A percentile compares a stretch with the other conserved stretches of the same genome.
phyloP scores from a whole-genome alignment of 1,140 invertebrate species.

The Danaus plexippus region DNA sequence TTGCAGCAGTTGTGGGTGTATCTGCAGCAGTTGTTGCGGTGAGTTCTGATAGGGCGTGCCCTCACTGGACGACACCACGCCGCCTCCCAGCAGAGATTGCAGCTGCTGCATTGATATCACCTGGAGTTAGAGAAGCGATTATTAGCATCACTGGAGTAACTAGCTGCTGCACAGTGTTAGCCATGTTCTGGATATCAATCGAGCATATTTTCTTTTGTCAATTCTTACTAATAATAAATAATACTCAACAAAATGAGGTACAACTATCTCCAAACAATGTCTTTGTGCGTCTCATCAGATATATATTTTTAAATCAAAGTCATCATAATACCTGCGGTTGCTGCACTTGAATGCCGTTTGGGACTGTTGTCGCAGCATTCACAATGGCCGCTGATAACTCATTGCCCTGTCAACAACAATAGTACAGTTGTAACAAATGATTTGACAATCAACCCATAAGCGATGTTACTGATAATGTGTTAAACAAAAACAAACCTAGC shows the following conservation, averaged over 20 bases:
- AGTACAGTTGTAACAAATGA: not conserved
- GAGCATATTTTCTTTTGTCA: no score
- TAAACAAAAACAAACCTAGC: no score
- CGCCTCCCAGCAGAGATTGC: constrained; percentile 50
- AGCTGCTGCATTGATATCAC: constrained; percentile 69
- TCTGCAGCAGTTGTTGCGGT: constrained; percentile 63
- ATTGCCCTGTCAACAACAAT: constrained; percentile 60
- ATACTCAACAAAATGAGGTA: no score
- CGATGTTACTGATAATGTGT: no score
- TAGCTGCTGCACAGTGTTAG: no score
- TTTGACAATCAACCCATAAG: no score
- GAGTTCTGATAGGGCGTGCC: constrained; percentile 50
- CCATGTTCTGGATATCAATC: no score
- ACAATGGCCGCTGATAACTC: constrained; percentile 68
- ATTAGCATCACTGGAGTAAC: no score
- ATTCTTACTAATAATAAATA: no score
- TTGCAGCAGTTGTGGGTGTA: constrained; percentile 66
- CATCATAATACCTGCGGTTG: constrained; percentile 56
- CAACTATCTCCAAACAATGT: no score
- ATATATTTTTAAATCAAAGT: no score
- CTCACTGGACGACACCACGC: constrained; percentile 43
- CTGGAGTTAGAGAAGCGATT: constrained; percentile 28
- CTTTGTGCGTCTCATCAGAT: no score
- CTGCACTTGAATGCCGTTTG: constrained; percentile 63
- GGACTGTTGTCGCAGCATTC: constrained; percentile 60